Conservation (phyloP, 35 echinoderm and acorn worm genomes). For the Apostichopus japonicus region DNA sequence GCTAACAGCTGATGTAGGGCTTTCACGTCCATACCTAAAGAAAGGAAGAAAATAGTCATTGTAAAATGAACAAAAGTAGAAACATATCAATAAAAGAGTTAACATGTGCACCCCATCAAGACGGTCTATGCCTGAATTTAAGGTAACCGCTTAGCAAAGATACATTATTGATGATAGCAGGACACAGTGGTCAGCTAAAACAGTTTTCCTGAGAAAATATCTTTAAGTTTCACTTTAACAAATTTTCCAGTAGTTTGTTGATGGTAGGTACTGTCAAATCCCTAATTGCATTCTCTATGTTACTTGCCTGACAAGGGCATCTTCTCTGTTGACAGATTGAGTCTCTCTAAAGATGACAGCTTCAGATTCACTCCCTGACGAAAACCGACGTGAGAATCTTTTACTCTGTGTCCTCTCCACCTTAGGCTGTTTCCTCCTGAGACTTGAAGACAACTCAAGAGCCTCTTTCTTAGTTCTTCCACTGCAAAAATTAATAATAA, state of each 20-base stretch:
- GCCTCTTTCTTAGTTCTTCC: constrained; percentile 86
- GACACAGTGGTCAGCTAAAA: no score
- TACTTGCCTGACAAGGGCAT: constrained; percentile 19
- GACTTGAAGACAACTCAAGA: constrained; percentile 64
- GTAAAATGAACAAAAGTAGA: no score
- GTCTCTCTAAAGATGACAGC: constrained; percentile 2
- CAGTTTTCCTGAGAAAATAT: no score
- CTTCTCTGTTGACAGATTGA: constrained; percentile 8
- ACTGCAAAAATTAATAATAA: constrained; percentile 33
- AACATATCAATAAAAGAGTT: no score
- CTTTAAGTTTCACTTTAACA: no score
- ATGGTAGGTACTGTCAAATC: no score
- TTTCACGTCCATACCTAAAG: constrained; percentile 58
- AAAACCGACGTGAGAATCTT: constrained; percentile 58
- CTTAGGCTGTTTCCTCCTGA: constrained; percentile 77
- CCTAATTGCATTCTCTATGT: background rate
- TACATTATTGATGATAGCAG: no score
- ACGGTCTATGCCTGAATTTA: no score
- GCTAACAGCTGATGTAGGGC: constrained; percentile 76
- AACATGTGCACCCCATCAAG: no score
- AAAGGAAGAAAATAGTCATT: background rate
- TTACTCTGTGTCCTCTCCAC: constrained; percentile 80
- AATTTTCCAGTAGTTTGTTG: no score
- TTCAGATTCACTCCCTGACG: constrained; percentile 16
- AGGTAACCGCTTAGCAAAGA: no score